phyloP scores from a whole-genome alignment of 1,140 invertebrate genomes.

The Brachionus plicatilis region DNA sequence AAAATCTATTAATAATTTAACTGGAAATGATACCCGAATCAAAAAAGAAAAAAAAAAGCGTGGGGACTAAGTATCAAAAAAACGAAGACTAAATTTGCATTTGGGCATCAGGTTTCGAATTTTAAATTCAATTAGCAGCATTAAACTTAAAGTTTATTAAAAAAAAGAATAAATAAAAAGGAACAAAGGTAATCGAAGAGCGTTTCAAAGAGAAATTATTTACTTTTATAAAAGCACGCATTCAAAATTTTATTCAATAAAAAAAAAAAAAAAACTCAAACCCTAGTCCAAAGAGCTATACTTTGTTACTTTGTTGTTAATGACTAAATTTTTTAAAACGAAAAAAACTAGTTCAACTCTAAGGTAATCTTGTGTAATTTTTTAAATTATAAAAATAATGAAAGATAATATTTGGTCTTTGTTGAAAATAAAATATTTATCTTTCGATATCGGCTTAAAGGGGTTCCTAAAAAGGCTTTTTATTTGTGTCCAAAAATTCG shows the following conservation, averaged over 20 bases:
- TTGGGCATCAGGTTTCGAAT: neutral
- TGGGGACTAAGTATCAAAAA: neutral
- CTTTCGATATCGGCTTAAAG: neutral
- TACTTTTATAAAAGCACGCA: neutral
- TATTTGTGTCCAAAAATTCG: neutral
- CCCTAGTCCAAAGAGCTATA: neutral
- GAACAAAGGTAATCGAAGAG: neutral
- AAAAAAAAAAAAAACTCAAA: neutral
- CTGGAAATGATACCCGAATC: neutral
- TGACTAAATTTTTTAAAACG: neutral
- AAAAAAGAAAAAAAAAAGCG: neutral
- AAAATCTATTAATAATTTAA: neutral
- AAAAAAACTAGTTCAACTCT: constrained; percentile 19
- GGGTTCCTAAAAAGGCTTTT: neutral
- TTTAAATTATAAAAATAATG: neutral
- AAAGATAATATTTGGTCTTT: constrained; percentile 22
- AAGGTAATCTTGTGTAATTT: constrained; percentile 33
- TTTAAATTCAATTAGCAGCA: neutral
- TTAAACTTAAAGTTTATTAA: neutral
- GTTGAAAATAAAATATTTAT: constrained; percentile 2
- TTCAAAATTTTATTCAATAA: neutral
- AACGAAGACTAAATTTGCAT: neutral
- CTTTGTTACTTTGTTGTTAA: constrained; percentile 4
- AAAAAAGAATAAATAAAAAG: neutral
- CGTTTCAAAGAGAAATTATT: neutral